Evolutionary conservation across 2,797 vertebrate species (phyloP), one percentile per base, ranked within the genome.

Genomic region (Sarcoramphus papa): DNA sequence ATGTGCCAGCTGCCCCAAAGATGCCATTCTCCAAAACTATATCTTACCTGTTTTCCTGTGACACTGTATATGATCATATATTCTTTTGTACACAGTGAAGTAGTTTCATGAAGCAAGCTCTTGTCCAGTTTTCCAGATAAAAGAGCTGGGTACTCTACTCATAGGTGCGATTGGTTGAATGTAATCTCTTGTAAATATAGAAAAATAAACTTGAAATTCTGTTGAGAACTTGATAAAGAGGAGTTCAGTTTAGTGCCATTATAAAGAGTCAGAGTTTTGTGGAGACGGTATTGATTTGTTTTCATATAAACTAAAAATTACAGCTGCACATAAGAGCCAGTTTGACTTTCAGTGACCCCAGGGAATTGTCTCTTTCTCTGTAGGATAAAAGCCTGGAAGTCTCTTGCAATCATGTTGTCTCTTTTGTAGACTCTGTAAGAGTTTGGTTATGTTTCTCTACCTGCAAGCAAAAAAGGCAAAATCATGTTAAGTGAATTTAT

Each of bases 331-430:
- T 72, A 84, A 91, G 50, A 95, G 72, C 50, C 65, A 63, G 56
- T 92, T 88, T 87, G 83, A 84, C 87, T 96, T 92, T 78, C 81
- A 75, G 83, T 85, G 48, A 93, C 80, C 56, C 28, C 10, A 35
- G 90, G 75, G 86, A 95, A 96, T 96, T 92, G 72, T 92, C 78
- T 96, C 82, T 90, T 95, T 96, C 85, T 92, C n/a, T 90, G 57
- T 31, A 74, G 72, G 88, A 83, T 89, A 94, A 93, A 93, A 89
- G 68, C n/a, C 67, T 94, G 54, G 59, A 85, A 97, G 67, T 65
- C 56, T 92, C 63, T 91, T 74, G 79, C 51, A 79, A 73, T 93
- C 83, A 47, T 68, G 33, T 70, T 92, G 68, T 45, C 41, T 82
- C 84, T 91, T 88, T 73, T 83, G 45, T 59, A 91, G 62, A 35